Evolutionary conservation across 1,140 invertebrate species (phyloP).

Genomic region (Oscheius sp.): DNA sequence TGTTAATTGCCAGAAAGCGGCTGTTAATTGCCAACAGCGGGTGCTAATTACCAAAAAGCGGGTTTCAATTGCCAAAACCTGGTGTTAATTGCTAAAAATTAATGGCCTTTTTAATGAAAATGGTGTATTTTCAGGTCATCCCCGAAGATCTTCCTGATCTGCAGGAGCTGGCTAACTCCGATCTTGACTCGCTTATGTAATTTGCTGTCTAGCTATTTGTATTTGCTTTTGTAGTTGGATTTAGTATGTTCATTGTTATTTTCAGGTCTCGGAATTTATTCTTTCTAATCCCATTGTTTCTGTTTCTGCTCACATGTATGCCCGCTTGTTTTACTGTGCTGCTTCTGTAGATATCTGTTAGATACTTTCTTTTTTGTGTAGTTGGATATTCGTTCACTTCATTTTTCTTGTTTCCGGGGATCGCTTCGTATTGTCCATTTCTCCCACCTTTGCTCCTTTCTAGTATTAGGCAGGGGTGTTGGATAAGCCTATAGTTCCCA

Average conservation of each 20-base stretch:
- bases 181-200: conserved; percentile 28
- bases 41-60: too few species aligned
- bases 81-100: too few species aligned
- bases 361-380: background rate
- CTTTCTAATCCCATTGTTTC: too few species aligned
- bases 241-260: background rate
- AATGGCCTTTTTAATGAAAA: too few species aligned
- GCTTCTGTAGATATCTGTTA: too few species aligned
- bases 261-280: background rate
- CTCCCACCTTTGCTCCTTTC: too few species aligned
- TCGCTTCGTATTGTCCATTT: too few species aligned
- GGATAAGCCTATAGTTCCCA: background rate
- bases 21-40: too few species aligned
- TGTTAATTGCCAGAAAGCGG: too few species aligned
- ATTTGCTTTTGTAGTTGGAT: background rate
- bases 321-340: too few species aligned
- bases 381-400: background rate
- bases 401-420: background rate
- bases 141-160: conserved; percentile 56
- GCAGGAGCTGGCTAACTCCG: conserved; percentile 10
- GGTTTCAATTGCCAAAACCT: too few species aligned
- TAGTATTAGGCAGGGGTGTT: background rate
- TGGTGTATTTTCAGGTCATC: conserved; percentile 39
- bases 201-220: background rate
- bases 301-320: too few species aligned